Percentiles rank a stretch among this genome's conserved stretches.
These are phyloP conservation scores for Paramormyrops kingsleyae DNA, from an alignment of 2,113 vertebrate species.

Conservation along the genomic window DNA sequence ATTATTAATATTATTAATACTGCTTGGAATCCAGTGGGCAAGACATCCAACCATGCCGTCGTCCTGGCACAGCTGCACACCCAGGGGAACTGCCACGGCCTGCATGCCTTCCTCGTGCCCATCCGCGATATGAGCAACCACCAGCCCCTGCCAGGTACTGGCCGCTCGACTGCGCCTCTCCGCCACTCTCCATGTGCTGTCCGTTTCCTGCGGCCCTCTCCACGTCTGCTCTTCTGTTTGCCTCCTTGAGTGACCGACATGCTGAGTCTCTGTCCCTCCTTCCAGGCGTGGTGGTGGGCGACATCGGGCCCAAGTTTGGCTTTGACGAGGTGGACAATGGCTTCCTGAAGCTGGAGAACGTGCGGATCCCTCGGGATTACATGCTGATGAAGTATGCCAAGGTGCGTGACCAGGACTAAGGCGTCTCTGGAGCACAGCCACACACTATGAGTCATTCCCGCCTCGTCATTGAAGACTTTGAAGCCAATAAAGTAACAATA, in stretches of 20 bases:
- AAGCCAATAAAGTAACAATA: neutral
- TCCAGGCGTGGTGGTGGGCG: constrained; percentile 84
- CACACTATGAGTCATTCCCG: too few species aligned
- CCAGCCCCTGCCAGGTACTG: constrained; percentile 83
- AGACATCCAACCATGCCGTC: constrained; percentile 89
- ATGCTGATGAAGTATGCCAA: constrained; percentile 97
- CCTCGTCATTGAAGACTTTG: neutral
- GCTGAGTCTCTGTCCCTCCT: constrained; percentile 19
- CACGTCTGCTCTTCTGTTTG: neutral
- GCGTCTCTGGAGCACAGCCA: neutral
- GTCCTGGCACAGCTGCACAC: constrained; percentile 94
- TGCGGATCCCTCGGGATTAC: constrained; percentile 88
- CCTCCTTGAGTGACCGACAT: neutral
- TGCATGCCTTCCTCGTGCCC: constrained; percentile 90
- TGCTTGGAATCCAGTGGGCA: constrained; percentile 76
- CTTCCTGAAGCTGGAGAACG: constrained; percentile 87
- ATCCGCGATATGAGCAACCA: constrained; percentile 82
- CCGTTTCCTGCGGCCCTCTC: neutral
- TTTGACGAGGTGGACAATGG: constrained; percentile 93
- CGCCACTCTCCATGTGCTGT: neutral
- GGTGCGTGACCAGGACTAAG: constrained; percentile 55
- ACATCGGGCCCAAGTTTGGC: constrained; percentile 96
- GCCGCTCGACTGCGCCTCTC: neutral
- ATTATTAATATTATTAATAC: neutral
- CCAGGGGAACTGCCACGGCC: constrained; percentile 74